phyloP scores from a whole-genome alignment of 2,888 invertebrate genomes.

The Torymus tubicola region DNA sequence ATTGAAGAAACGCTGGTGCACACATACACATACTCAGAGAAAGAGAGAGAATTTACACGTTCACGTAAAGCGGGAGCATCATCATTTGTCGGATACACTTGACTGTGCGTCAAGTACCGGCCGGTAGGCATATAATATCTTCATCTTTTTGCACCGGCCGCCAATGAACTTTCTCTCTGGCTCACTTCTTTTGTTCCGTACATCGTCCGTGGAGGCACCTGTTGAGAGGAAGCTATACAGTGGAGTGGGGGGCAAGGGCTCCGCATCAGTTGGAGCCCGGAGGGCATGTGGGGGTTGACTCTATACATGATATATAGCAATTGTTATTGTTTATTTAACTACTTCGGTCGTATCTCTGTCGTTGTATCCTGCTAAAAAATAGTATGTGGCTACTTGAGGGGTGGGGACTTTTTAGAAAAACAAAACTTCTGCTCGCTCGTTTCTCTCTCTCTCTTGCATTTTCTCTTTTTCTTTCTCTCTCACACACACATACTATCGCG shows the following conservation, averaged over 20 bases:
- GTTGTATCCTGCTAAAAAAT: constrained; percentile 5
- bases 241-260: constrained; percentile 56
- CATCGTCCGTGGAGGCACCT: background rate
- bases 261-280: constrained; percentile 67
- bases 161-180: background rate
- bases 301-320: background rate
- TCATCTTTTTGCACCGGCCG: no score
- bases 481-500: constrained; percentile 10
- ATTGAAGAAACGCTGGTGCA: no score
- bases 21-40: no score
- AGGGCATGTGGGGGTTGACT: constrained; percentile 62
- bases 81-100: no score
- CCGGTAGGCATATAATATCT: background rate
- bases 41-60: no score
- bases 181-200: background rate
- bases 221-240: constrained; percentile 13
- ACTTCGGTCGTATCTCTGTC: background rate
- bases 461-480: background rate
- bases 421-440: constrained; percentile 2
- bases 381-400: background rate
- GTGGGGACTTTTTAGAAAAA: no score
- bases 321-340: background rate
- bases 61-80: background rate
- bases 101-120: no score
- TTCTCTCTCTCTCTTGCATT: constrained; percentile 22